These are phyloP conservation scores for Psephotus haematonotus DNA, from an alignment of 2,113 vertebrate species.

Conservation along the genomic window DNA sequence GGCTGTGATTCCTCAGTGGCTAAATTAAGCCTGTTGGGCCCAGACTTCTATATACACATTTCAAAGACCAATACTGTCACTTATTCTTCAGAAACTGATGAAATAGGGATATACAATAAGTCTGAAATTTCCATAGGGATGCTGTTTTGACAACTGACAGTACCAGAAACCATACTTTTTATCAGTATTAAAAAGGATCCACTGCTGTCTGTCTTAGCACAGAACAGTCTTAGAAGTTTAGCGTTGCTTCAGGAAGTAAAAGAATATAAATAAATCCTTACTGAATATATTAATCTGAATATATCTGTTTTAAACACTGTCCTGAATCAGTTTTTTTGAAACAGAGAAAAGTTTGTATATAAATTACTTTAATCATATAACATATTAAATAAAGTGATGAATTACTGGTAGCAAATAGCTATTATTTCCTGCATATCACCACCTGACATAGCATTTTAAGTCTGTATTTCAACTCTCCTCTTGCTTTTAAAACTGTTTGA, in stretches of 20 bases:
- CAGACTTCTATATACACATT: background rate
- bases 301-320: background rate
- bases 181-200: background rate
- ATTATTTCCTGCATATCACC: background rate
- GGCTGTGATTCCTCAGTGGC: background rate
- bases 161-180: background rate
- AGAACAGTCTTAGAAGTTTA: slow-evolving; percentile 29
- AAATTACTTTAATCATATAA: background rate
- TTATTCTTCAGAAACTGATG: slow-evolving; percentile 2
- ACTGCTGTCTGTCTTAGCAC: background rate
- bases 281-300: background rate
- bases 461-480: background rate
- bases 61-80: background rate
- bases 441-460: background rate
- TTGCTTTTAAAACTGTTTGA: background rate
- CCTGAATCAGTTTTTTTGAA: background rate
- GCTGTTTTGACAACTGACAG: slow-evolving; percentile 22
- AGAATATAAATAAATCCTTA: slow-evolving; percentile 9
- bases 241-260: background rate
- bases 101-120: background rate
- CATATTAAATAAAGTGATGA: background rate
- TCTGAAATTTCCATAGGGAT: slow-evolving; percentile 12
- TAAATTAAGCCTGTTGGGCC: background rate
- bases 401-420: background rate
- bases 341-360: background rate